phyloP scores from a whole-genome alignment of 2,113 vertebrate genomes.

The Cochlearius cochlearius region DNA sequence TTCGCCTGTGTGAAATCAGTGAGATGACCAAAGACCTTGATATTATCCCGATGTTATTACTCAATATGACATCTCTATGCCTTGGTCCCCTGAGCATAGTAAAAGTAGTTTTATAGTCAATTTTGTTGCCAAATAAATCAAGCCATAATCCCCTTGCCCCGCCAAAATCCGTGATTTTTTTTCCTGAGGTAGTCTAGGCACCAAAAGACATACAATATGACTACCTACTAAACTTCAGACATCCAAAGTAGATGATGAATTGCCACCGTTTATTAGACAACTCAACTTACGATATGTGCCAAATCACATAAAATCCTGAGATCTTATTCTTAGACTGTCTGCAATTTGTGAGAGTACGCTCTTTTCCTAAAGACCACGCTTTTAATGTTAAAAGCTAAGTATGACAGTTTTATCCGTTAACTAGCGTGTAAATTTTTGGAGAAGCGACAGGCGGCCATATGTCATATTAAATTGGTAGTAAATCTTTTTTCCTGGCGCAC shows the following conservation, averaged over 20 bases:
- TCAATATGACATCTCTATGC: constrained; percentile 55
- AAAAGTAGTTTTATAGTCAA: constrained; percentile 61
- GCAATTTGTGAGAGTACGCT: background rate
- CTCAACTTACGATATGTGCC: constrained; percentile 23
- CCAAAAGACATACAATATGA: background rate
- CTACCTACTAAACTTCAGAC: constrained; percentile 40
- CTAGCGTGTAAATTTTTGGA: background rate
- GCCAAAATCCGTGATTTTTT: constrained; percentile 24
- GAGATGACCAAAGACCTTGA: constrained; percentile 65
- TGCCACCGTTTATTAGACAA: constrained; percentile 38
- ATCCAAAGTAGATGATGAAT: constrained; percentile 36
- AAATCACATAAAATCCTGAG: constrained; percentile 30
- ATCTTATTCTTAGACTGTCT: constrained; percentile 9
- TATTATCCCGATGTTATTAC: constrained; percentile 55
- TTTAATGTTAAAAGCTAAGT: constrained; percentile 20
- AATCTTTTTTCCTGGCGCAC: background rate
- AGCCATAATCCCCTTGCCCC: constrained; percentile 8
- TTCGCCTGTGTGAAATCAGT: constrained; percentile 42
- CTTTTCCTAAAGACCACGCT: background rate
- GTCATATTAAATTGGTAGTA: background rate
- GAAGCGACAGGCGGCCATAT: background rate
- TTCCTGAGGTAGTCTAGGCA: background rate
- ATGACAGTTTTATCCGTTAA: constrained; percentile 14
- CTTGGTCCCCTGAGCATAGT: constrained; percentile 38
- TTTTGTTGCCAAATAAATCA: constrained; percentile 67